Base-by-base conservation (phyloP, 1,140 invertebrate species). In the Rhysida immarginata region DNA sequence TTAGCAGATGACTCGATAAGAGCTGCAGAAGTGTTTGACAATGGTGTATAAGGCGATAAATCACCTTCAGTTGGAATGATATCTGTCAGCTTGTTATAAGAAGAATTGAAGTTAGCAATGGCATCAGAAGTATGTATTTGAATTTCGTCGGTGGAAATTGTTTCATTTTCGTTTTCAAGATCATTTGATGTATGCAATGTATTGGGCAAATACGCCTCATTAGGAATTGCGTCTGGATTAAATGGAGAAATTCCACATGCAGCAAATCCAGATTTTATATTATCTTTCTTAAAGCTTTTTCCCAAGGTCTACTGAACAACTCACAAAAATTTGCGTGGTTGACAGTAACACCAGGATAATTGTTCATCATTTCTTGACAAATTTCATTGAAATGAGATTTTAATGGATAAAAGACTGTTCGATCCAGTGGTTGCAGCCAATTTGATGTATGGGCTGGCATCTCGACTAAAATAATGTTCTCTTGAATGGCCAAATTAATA, bases 181-280 rank as follows among this genome's bases (percentile, higher is more conserved):
- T 20, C 44, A 13, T 46, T 20, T 46, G 8, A 13, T 20, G 18
- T 20, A 23, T 46, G 20, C 16, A 64, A 2, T 59, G 60, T 53
- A 48, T 61, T 61, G 54, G 63, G 67, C 26, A 57, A 62, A 62
- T 59, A 66, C 5, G 65, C 65, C 27, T 59, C 58, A 26, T 64
- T 61, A 20, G 67, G 66, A 53, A 68, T 66, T 16, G 53, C 57
- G 55, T 56, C 44, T 13, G 58, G 60, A 56, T 66, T 50, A 44
- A 59, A 63, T 1, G 66, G 65, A 52, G 57, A 67, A 2, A 67
- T 53, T 11, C 63, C 66, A 52, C 65, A 67, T n/a, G 63, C 61
- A 55, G 44, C 35, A 56, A 68, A 68, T 29, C 64, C 63, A 60
- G 21, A 55, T 27, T 42, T 60, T 43, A 66, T 66, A 56, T 61